phyloP scores from a whole-genome alignment of 2,113 vertebrate genomes.

The Muntiacus muntjak region DNA sequence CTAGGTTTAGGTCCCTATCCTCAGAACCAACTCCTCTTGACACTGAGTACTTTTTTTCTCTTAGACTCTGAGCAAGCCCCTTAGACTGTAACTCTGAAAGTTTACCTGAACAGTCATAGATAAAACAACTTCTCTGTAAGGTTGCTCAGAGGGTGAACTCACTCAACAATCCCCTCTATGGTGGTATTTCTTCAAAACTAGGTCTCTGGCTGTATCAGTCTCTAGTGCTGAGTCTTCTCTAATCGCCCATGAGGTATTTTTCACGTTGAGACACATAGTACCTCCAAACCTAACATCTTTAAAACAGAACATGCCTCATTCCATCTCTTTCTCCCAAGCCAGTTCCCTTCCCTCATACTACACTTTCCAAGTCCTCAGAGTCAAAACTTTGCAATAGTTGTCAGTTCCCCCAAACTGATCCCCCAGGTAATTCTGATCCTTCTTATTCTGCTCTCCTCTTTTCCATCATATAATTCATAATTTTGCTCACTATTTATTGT shows the following conservation, averaged over 20 bases:
- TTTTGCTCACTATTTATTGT: neutral
- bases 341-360: neutral
- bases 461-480: neutral
- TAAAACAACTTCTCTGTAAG: neutral
- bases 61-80: neutral
- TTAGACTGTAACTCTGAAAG: neutral
- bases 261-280: neutral
- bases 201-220: neutral
- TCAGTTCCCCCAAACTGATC: neutral
- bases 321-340: neutral
- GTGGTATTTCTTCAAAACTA: neutral
- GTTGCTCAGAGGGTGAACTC: neutral
- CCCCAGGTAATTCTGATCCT: neutral
- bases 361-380: neutral
- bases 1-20: neutral
- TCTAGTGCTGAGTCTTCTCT: neutral
- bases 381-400: neutral
- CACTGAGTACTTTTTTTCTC: neutral
- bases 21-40: neutral
- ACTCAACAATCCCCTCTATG: neutral
- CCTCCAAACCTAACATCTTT: neutral
- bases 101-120: neutral
- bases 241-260: neutral
- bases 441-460: neutral
- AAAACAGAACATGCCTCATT: neutral